Conservation (phyloP, 35 echinoderm and acorn worm species). For the Strongylocentrotus purpuratus region DNA sequence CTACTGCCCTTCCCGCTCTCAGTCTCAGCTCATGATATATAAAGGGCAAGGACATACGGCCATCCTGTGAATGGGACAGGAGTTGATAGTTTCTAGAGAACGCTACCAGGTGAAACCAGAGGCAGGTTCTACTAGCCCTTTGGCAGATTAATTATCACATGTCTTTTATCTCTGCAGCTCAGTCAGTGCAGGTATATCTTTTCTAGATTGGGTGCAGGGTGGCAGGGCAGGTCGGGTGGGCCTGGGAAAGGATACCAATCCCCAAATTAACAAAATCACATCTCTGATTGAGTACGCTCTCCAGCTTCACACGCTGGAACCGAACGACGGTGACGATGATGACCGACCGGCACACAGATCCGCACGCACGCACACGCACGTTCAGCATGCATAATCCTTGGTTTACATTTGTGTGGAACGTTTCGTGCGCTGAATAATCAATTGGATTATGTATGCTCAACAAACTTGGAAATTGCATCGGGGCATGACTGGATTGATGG, state of each 20-base stretch:
- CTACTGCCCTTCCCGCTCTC: not conserved
- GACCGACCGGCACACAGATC: constrained; percentile 13
- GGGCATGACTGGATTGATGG: constrained; percentile 8
- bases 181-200: not conserved
- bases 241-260: constrained; percentile 34
- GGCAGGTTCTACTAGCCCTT: constrained; percentile 2
- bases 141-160: constrained; percentile 32
- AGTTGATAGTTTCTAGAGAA: not conserved
- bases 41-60: not conserved
- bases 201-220: not conserved
- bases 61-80: not conserved
- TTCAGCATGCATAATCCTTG: constrained; percentile 45
- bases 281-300: constrained; percentile 28
- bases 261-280: constrained; percentile 33
- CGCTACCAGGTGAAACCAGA: not conserved
- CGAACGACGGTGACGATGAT: not conserved
- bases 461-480: constrained; percentile 50
- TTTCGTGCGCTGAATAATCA: constrained; percentile 46
- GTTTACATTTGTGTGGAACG: constrained; percentile 42
- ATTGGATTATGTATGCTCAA: constrained; percentile 56
- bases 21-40: not conserved
- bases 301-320: not conserved
- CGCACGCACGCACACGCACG: constrained; percentile 44
- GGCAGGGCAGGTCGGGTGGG: not conserved
- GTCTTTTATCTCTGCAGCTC: constrained; percentile 26